These are phyloP conservation scores for Actias luna DNA, from an alignment of 2,888 invertebrate genomes.

Conservation along the genomic window DNA sequence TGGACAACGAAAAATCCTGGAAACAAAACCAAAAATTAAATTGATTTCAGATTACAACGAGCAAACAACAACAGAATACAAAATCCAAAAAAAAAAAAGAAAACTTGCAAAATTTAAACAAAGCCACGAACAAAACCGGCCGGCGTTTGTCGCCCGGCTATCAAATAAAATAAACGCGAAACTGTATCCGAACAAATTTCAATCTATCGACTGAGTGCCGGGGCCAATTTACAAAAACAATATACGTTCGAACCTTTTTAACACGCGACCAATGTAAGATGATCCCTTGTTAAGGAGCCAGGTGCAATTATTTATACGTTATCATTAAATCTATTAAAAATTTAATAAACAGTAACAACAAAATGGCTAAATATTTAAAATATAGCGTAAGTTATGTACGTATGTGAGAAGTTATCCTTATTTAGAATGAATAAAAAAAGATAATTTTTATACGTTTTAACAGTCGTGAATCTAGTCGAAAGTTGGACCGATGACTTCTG, in stretches of 20 bases:
- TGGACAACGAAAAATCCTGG: not conserved
- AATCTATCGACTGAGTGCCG: conserved; percentile 48
- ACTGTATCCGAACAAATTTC: conserved; percentile 59
- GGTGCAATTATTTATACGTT: not conserved
- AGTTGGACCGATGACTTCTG: no score
- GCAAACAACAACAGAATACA: not conserved
- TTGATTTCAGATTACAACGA: conserved; percentile 11
- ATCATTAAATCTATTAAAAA: not conserved
- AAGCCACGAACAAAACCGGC: conserved; percentile 14
- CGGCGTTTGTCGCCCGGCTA: conserved; percentile 39
- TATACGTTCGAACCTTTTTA: conserved; percentile 51
- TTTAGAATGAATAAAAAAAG: no score
- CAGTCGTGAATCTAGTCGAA: no score
- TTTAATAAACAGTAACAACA: no score
- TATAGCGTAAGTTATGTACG: no score
- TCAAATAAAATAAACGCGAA: conserved; percentile 67
- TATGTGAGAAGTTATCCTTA: no score
- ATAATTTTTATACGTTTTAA: no score
- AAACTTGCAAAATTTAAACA: conserved; percentile 12
- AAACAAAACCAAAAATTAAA: not conserved
- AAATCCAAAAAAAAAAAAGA: conserved; percentile 1
- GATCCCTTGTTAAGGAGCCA: conserved; percentile 23
- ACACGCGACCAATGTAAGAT: conserved; percentile 34
- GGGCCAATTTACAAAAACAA: conserved; percentile 66
- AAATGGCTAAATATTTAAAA: no score